These are phyloP conservation scores for Amblyjoppa proteus DNA, from an alignment of 2,888 invertebrate species.

Conservation along the genomic window DNA sequence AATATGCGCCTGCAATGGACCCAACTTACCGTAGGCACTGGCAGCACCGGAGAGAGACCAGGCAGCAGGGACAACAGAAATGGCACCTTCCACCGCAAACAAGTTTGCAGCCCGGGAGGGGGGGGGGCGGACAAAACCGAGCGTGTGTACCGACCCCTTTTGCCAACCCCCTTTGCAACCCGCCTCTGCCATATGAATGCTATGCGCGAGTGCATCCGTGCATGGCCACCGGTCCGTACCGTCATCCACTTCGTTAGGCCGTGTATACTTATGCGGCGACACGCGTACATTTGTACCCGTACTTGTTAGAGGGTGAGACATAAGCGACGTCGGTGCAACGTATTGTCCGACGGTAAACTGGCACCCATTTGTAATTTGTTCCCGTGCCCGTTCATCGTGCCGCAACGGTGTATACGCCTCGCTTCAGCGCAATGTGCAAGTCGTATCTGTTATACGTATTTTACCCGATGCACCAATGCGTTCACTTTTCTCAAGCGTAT, in stretches of 20 bases:
- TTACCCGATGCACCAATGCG: slow-evolving; percentile 9
- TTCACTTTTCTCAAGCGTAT: slow-evolving; percentile 4
- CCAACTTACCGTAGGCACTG: slow-evolving; percentile 19
- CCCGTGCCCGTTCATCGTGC: slow-evolving; percentile 1
- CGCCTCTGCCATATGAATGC: slow-evolving; percentile 17
- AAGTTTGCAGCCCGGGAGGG: slow-evolving; percentile 48
- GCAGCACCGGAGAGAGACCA: slow-evolving; percentile 25
- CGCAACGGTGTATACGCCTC: slow-evolving; percentile 2
- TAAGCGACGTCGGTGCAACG: not conserved
- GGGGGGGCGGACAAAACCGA: slow-evolving; percentile 2
- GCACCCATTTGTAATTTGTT: slow-evolving; percentile 39
- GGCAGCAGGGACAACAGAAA: slow-evolving; percentile 54
- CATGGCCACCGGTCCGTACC: slow-evolving; percentile 14
- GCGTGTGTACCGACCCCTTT: slow-evolving; percentile 31
- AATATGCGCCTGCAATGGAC: slow-evolving; percentile 59
- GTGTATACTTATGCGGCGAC: slow-evolving; percentile 50
- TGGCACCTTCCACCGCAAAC: slow-evolving; percentile 61
- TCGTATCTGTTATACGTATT: not conserved
- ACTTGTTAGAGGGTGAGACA: slow-evolving; percentile 8
- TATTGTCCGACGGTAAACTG: slow-evolving; percentile 39
- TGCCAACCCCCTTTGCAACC: slow-evolving; percentile 26
- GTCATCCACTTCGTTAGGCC: slow-evolving; percentile 47
- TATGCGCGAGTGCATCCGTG: slow-evolving; percentile 39
- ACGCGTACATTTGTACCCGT: slow-evolving; percentile 15
- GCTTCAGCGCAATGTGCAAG: not conserved